A percentile compares a stretch with the other conserved stretches of the same genome.
Conservation (phyloP, 2,113 vertebrate genomes). For the Connochaetes taurinus region DNA sequence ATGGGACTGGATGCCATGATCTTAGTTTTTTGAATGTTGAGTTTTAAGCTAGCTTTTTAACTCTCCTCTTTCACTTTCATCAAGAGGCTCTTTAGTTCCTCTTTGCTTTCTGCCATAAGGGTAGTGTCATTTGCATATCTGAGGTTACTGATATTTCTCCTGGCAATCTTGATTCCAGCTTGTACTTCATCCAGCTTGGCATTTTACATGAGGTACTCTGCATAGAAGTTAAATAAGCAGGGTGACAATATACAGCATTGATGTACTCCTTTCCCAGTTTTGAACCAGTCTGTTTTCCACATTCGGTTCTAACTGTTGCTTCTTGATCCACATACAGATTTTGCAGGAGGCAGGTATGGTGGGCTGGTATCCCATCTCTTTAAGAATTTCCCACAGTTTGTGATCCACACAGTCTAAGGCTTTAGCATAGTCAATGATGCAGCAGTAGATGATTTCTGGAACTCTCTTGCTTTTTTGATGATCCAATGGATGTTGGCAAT, state of each 20-base stretch:
- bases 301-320: background rate
- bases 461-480: background rate
- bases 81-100: background rate
- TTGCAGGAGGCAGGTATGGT: background rate
- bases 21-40: background rate
- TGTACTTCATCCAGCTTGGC: background rate
- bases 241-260: background rate
- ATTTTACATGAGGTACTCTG: background rate
- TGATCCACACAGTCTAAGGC: background rate
- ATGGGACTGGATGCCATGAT: background rate
- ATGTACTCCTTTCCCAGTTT: background rate
- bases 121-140: background rate
- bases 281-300: background rate
- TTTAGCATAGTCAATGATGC: background rate
- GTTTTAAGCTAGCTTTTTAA: background rate
- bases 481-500: background rate
- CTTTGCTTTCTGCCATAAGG: background rate
- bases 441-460: background rate
- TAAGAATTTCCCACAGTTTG: background rate
- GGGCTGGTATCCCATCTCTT: background rate
- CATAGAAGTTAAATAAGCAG: background rate
- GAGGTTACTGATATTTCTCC: background rate
- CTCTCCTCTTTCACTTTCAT: background rate
- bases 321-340: background rate
- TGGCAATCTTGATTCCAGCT: background rate